Evolutionary conservation across 2,888 invertebrate genomes (phyloP).

Genomic region (Microdon myrmicae): DNA sequence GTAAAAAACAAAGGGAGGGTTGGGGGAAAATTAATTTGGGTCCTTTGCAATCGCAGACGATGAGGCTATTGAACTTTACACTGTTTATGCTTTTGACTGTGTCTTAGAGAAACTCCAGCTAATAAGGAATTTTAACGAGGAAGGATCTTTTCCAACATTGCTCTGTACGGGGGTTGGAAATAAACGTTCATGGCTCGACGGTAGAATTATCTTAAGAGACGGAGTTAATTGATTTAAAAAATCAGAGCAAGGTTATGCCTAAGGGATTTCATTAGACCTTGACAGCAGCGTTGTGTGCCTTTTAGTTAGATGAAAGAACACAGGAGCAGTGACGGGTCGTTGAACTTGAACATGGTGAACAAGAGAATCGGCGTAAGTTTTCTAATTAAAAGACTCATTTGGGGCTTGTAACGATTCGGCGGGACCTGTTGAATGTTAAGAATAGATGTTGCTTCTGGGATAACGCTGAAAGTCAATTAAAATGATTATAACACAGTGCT

Average conservation of each 20-base stretch:
- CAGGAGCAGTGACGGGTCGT: too few relatives aligned
- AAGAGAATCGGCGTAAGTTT: too few relatives aligned
- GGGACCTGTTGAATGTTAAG: too few relatives aligned
- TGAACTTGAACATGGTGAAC: too few relatives aligned
- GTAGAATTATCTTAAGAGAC: conserved; percentile 25
- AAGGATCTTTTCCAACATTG: conserved; percentile 12
- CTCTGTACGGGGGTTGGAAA: conserved; percentile 2
- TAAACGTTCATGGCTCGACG: conserved; percentile 2
- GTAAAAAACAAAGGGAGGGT: conserved; percentile 4
- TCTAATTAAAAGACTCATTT: too few relatives aligned
- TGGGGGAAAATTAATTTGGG: conserved; percentile 42
- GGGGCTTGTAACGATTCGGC: too few relatives aligned
- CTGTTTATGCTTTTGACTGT: conserved; percentile 27
- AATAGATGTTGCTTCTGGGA: too few relatives aligned
- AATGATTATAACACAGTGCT: too few relatives aligned
- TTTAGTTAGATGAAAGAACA: too few relatives aligned
- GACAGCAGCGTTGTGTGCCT: too few relatives aligned
- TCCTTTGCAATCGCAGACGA: conserved; percentile 28
- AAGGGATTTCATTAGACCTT: conserved; percentile 30
- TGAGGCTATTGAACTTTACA: conserved; percentile 45
- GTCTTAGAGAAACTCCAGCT: conserved; percentile 37
- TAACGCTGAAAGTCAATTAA: too few relatives aligned
- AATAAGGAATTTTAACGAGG: conserved; percentile 49
- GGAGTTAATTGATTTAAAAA: conserved; percentile 40
- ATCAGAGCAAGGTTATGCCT: conserved; percentile 34